These are phyloP conservation scores for Archivesica marissinica DNA, from an alignment of 1,140 invertebrate genomes.

Conservation along the genomic window DNA sequence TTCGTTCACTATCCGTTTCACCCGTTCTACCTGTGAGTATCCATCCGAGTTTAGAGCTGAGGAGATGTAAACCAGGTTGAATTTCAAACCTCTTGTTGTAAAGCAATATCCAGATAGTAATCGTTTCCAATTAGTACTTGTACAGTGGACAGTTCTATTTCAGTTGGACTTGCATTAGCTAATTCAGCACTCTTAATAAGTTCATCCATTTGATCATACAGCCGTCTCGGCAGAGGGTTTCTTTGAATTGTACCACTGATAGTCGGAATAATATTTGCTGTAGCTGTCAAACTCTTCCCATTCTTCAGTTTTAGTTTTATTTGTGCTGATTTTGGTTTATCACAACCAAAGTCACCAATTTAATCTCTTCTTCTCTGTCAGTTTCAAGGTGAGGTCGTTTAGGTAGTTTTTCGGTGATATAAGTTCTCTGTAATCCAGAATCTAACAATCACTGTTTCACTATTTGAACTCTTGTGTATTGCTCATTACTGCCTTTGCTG, in stretches of 20 bases:
- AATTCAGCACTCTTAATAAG: slow-evolving; percentile 1
- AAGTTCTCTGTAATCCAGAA: background rate
- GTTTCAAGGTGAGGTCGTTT: background rate
- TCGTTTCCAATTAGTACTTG: slow-evolving; percentile 23
- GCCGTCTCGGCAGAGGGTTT: background rate
- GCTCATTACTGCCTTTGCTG: background rate
- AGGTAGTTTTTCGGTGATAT: background rate
- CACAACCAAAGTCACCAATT: background rate
- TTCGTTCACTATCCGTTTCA: background rate
- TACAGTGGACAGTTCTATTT: background rate
- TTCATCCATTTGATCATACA: background rate
- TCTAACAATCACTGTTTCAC: background rate
- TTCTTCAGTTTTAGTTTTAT: background rate
- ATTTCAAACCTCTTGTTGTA: background rate
- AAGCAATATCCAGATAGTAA: slow-evolving; percentile 1
- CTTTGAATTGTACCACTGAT: slow-evolving; percentile 29
- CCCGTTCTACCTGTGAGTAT: no score
- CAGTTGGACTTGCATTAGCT: slow-evolving; percentile 10
- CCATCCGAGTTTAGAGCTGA: background rate
- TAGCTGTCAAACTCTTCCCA: background rate
- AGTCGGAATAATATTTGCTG: slow-evolving; percentile 5
- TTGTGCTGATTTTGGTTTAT: background rate
- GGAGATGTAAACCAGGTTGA: background rate
- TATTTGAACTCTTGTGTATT: background rate
- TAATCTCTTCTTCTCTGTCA: background rate